Evolutionary conservation across 2,888 invertebrate genomes (phyloP).

Genomic region (Xanthostigma xanthostigma): DNA sequence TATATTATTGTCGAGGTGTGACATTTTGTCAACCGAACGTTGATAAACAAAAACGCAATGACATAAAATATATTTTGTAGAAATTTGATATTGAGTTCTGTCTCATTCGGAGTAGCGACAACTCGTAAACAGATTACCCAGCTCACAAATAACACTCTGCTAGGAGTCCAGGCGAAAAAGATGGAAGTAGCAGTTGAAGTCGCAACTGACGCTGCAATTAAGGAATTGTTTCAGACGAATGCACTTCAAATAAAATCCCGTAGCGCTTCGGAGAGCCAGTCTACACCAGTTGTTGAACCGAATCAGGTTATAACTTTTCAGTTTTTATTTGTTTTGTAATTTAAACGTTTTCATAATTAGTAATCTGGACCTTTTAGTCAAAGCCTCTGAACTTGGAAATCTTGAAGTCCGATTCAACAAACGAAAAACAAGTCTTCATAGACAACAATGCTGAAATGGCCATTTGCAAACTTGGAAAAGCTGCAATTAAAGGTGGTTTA

Average conservation of each 20-base stretch:
- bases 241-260: constrained; percentile 22
- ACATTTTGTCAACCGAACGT: too few species aligned
- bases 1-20: too few species aligned
- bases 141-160: constrained; percentile 43
- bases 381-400: background rate
- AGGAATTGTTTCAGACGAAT: constrained; percentile 29
- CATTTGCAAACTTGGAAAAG: constrained; percentile 55
- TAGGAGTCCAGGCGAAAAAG: constrained; percentile 44
- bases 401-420: constrained; percentile 4
- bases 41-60: too few species aligned
- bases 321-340: too few species aligned
- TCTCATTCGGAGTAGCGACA: constrained; percentile 46
- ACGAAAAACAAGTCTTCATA: constrained; percentile 17
- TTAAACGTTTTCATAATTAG: too few species aligned
- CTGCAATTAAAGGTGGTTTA: constrained; percentile 61
- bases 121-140: constrained; percentile 34
- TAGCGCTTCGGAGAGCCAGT: too few species aligned
- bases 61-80: constrained; percentile 19
- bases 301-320: too few species aligned
- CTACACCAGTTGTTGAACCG: too few species aligned
- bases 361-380: too few species aligned
- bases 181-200: constrained; percentile 28
- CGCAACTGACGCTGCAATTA: constrained; percentile 30
- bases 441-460: constrained; percentile 32
- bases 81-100: constrained; percentile 50